Evolutionary conservation across 2,797 vertebrate genomes (phyloP), one percentile per base, ranked within the genome.

Genomic region (Urosaurus nigricauda): DNA sequence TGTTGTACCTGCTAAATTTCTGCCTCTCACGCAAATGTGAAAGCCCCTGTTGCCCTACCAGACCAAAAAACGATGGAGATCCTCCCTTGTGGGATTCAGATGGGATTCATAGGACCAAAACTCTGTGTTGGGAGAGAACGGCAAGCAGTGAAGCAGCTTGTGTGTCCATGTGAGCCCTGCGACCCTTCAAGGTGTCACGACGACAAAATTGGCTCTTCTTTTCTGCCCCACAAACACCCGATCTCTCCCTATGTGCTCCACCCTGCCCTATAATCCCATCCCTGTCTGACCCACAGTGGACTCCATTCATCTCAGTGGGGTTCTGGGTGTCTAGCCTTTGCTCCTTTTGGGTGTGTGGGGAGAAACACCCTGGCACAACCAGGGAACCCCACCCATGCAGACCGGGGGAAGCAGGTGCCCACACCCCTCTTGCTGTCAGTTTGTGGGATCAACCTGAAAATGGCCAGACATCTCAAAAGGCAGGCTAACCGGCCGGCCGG

Each of bases 231-330:
- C 56, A 26, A 56, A 74, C 17, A 65, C 32, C 3, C 4, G 3
- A 35, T 21, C 21, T 35, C 81, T 47, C 51, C 47, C 21, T 24
- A 14, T 60, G 56, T 19, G 43, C 71, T 37, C 88, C 60, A 77
- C 84, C 88, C 79, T 85, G 83, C 16, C 11, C 63, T 29, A 65
- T 37, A 85, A 89, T 81, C 83, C 88, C 74, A 43, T 81, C 37
- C 43, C 70, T 86, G 84, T 89, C 85, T 90, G 81, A 71, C 51
- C 85, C 85, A 84, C 74, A 87, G 73, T 37, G 37, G 65, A 47
- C 63, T 2, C 58, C 79, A 86, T 89, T 86, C 88, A 83, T 86
- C 17, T 58, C 58, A 32, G 40, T 47, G 68, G 77, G 77, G 56
- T 6, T 8, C 82, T 29, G 78, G 17, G n/a, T n/a, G 84, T 89